Percentiles rank a stretch among this genome's conserved stretches.
These are phyloP conservation scores for Drosophila pruinosa DNA, from an alignment of 1,140 invertebrate species.

Conservation along the genomic window DNA sequence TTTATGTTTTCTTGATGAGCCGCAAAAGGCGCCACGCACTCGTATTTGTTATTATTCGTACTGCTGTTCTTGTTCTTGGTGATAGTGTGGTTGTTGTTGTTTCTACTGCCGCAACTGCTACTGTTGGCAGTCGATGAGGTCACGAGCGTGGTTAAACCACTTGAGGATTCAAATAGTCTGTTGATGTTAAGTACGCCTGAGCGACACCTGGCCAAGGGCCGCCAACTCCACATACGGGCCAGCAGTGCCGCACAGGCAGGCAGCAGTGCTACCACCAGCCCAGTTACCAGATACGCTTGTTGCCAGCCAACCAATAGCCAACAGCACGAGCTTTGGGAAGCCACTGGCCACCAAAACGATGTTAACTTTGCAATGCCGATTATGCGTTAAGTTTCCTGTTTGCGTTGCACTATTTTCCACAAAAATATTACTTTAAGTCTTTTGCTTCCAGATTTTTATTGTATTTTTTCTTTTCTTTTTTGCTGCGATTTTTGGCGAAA, in stretches of 20 bases:
- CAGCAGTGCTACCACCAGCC: background rate
- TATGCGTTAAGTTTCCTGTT: background rate
- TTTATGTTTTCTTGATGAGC: too few species aligned
- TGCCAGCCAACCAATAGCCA: background rate
- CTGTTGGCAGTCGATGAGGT: constrained; percentile 55
- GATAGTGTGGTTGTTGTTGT: constrained; percentile 27
- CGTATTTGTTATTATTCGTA: constrained; percentile 12
- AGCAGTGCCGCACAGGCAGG: constrained; percentile 17
- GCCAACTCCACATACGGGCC: constrained; percentile 72
- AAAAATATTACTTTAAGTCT: background rate
- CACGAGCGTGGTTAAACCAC: constrained; percentile 52
- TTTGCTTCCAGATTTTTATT: background rate
- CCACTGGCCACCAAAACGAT: background rate
- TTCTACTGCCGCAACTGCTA: too few species aligned
- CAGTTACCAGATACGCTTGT: background rate
- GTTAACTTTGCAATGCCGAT: too few species aligned
- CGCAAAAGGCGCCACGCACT: constrained; percentile 39
- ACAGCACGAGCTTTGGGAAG: background rate
- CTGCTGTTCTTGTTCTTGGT: constrained; percentile 12
- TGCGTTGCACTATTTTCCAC: too few species aligned
- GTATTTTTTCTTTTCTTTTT: constrained; percentile 9
- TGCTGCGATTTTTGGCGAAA: constrained; percentile 38
- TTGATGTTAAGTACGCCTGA: constrained; percentile 23
- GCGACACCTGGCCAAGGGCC: constrained; percentile 44
- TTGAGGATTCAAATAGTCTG: constrained; percentile 40